Percentiles rank a stretch among this genome's conserved stretches.
Evolutionary conservation across 2,888 invertebrate species (phyloP).

Genomic region (Agrochola macilenta): DNA sequence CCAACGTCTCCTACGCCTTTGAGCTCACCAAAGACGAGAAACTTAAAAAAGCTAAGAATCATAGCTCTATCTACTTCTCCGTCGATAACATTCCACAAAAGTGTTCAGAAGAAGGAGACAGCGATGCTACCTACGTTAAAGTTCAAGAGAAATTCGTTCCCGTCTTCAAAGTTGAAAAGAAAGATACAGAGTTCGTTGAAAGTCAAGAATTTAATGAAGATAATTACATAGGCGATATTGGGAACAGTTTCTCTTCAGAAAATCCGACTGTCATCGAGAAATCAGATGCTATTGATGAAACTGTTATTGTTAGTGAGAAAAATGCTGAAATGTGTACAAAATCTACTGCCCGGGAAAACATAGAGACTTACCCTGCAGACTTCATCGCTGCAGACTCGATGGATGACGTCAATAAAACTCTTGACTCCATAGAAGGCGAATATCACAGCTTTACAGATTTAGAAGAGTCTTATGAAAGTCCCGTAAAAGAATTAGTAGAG

Average conservation of each 20-base stretch:
- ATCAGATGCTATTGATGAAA: slow-evolving; percentile 34
- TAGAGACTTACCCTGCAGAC: slow-evolving; percentile 69
- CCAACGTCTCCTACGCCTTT: slow-evolving; percentile 75
- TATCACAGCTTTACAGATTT: slow-evolving; percentile 88
- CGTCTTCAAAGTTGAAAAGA: slow-evolving; percentile 73
- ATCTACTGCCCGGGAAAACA: slow-evolving; percentile 26
- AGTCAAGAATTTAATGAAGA: slow-evolving; percentile 88
- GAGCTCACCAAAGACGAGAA: slow-evolving; percentile 71
- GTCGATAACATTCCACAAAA: slow-evolving; percentile 80
- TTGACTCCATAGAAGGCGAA: slow-evolving; percentile 83
- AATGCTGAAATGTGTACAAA: slow-evolving; percentile 29
- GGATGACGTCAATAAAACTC: slow-evolving; percentile 69
- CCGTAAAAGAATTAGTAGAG: slow-evolving; percentile 84
- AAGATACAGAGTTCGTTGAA: slow-evolving; percentile 81
- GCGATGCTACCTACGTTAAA: slow-evolving; percentile 69
- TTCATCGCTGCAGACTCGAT: slow-evolving; percentile 57
- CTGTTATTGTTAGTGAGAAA: slow-evolving; percentile 34
- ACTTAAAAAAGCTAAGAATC: slow-evolving; percentile 56
- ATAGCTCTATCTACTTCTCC: slow-evolving; percentile 74
- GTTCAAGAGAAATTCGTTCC: slow-evolving; percentile 76
- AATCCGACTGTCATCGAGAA: slow-evolving; percentile 80
- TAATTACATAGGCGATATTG: slow-evolving; percentile 82
- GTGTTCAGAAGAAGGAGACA: slow-evolving; percentile 70
- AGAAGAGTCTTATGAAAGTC: slow-evolving; percentile 85
- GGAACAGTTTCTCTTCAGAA: slow-evolving; percentile 79